Evolutionary conservation across 2,797 vertebrate species (phyloP).

Genomic region (Aplochiton taeniatus): DNA sequence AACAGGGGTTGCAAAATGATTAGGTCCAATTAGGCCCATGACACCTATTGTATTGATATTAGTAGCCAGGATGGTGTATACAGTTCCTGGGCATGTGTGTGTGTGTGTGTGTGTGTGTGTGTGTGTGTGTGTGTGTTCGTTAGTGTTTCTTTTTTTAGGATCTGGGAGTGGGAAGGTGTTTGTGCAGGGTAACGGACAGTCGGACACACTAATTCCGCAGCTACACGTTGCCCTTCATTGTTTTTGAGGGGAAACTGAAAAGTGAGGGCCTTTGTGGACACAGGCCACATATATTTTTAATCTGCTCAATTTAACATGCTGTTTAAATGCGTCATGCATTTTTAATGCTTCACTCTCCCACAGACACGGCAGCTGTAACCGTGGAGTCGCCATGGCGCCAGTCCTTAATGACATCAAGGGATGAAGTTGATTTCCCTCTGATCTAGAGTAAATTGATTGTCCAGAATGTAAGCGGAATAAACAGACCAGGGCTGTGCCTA

Average conservation of each 20-base stretch:
- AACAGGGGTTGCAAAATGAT: too few species aligned
- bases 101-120: conserved; percentile 10
- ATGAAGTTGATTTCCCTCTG: conserved; percentile 21
- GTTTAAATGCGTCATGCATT: conserved; percentile 69
- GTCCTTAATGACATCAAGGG: conserved; percentile 6
- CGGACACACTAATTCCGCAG: too few species aligned
- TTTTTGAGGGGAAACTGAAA: conserved; percentile 40
- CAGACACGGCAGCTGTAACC: conserved; percentile 54
- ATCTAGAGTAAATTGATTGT: too few species aligned
- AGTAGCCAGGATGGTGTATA: too few species aligned
- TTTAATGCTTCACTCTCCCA: conserved; percentile 61
- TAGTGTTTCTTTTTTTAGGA: too few species aligned
- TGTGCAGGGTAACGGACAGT: too few species aligned
- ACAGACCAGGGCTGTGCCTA: too few species aligned
- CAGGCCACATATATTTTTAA: conserved; percentile 70
- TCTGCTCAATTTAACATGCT: conserved; percentile 70
- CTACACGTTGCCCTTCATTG: conserved; percentile 27
- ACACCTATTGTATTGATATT: too few species aligned
- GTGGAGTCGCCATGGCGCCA: conserved; percentile 20
- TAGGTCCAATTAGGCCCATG: too few species aligned
- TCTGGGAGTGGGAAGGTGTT: too few species aligned
- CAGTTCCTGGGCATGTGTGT: neutral
- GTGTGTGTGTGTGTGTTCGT: neutral
- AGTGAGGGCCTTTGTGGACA: conserved; percentile 33
- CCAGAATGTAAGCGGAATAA: too few species aligned